These are phyloP conservation scores for Oxycera nigricornis DNA, from an alignment of 2,888 invertebrate species.

Conservation along the genomic window DNA sequence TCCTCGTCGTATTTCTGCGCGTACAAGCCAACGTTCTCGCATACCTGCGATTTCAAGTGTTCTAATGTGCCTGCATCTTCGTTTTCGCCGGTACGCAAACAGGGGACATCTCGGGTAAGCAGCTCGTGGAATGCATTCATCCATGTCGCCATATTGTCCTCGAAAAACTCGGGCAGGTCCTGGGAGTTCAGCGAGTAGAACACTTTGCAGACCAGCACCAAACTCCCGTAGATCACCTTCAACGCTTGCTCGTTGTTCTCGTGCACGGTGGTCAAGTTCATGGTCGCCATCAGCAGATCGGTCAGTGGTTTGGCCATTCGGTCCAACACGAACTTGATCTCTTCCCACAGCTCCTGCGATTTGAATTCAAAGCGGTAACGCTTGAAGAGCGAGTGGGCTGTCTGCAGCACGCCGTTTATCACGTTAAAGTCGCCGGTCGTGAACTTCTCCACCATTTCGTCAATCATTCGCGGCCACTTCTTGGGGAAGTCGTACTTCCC, in stretches of 20 bases:
- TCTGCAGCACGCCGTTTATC: conserved; percentile 92
- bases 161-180: conserved; percentile 98
- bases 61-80: conserved; percentile 90
- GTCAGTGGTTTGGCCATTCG: conserved; percentile 94
- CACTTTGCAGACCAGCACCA: conserved; percentile 89
- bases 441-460: conserved; percentile 93
- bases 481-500: conserved; percentile 97
- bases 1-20: conserved; percentile 99
- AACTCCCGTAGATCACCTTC: conserved; percentile 85
- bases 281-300: conserved; percentile 87
- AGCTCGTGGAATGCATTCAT: conserved; percentile 89
- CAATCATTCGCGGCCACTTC: conserved; percentile 93
- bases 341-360: conserved; percentile 92
- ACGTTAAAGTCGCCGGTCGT: conserved; percentile 89
- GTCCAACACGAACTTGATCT: conserved; percentile 95
- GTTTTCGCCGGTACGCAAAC: conserved; percentile 79
- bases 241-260: conserved; percentile 81
- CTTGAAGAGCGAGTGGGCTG: conserved; percentile 96
- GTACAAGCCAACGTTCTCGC: conserved; percentile 93
- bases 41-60: conserved; percentile 92
- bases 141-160: conserved; percentile 96
- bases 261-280: conserved; percentile 80
- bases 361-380: conserved; percentile 95
- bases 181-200: conserved; percentile 98
- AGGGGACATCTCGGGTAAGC: conserved; percentile 78